These are phyloP conservation scores for Henicopernis longicauda DNA, from an alignment of 2,113 vertebrate species.

Conservation along the genomic window DNA sequence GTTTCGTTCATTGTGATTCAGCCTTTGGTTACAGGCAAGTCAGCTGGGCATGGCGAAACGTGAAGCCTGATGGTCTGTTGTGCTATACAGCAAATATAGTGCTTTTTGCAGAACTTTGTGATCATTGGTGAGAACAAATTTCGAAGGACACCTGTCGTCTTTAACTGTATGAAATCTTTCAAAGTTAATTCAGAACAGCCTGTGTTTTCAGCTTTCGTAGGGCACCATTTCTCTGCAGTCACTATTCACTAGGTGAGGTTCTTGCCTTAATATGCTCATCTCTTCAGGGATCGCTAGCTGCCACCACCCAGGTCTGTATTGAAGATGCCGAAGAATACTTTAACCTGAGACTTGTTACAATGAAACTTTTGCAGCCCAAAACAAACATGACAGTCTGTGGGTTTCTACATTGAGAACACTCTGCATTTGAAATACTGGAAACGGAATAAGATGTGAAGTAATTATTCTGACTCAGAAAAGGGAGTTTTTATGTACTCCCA, in stretches of 20 bases:
- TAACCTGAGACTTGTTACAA: not conserved
- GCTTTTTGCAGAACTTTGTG: not conserved
- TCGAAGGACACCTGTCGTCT: not conserved
- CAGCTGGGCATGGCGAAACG: not conserved
- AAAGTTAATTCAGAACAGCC: not conserved
- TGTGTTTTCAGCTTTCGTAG: not conserved
- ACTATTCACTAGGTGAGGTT: not conserved
- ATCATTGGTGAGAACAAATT: not conserved
- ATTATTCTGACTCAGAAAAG: not conserved
- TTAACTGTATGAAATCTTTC: not conserved
- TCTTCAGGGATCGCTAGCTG: not conserved
- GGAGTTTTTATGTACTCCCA: not conserved
- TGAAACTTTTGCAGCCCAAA: not conserved
- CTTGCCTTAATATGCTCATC: not conserved
- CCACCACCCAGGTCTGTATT: not conserved
- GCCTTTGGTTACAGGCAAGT: not conserved
- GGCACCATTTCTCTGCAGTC: not conserved
- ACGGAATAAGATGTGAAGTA: not conserved
- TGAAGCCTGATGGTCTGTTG: not conserved
- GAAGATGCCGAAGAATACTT: not conserved
- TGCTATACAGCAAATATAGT: not conserved
- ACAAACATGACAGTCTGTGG: not conserved
- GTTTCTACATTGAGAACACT: not conserved
- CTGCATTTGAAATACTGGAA: not conserved
- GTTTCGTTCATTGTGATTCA: not conserved